A percentile compares a stretch with the other conserved stretches of the same genome.
These are phyloP conservation scores for Dynastes grantii DNA, from an alignment of 2,888 invertebrate species.

Conservation along the genomic window DNA sequence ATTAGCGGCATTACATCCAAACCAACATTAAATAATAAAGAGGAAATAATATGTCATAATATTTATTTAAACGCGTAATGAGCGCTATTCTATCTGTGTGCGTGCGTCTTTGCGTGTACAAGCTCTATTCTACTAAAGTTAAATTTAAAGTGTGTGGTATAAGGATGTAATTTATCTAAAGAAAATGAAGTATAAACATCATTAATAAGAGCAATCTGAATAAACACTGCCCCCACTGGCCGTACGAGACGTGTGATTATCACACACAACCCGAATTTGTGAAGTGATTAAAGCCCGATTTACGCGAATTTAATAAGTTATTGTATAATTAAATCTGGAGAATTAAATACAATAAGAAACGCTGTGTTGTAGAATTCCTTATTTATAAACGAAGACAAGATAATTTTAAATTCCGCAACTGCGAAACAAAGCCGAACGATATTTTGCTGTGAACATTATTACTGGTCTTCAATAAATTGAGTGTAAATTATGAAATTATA, in stretches of 20 bases:
- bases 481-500: conserved; percentile 21
- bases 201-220: conserved; percentile 44
- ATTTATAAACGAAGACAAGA: conserved; percentile 11
- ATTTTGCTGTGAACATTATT: conserved; percentile 17
- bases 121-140: conserved; percentile 20
- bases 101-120: conserved; percentile 13
- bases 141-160: conserved; percentile 37
- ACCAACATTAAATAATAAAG: conserved; percentile 32
- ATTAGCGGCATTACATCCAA: conserved; percentile 24
- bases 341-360: conserved; percentile 4
- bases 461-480: conserved; percentile 13
- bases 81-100: conserved; percentile 20
- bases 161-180: conserved; percentile 45
- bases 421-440: conserved; percentile 3
- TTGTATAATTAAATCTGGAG: conserved; percentile 2
- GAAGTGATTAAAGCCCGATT: conserved; percentile 24
- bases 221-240: conserved; percentile 27
- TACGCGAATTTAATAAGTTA: conserved; percentile 28
- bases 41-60: conserved; percentile 40
- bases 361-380: background rate
- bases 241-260: background rate
- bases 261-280: conserved; percentile 16
- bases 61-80: conserved; percentile 27
- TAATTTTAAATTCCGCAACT: conserved; percentile 10
- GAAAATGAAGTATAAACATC: conserved; percentile 45